These are phyloP conservation scores for Nansenia antarctica DNA, from an alignment of 2,113 vertebrate species.

Conservation along the genomic window DNA sequence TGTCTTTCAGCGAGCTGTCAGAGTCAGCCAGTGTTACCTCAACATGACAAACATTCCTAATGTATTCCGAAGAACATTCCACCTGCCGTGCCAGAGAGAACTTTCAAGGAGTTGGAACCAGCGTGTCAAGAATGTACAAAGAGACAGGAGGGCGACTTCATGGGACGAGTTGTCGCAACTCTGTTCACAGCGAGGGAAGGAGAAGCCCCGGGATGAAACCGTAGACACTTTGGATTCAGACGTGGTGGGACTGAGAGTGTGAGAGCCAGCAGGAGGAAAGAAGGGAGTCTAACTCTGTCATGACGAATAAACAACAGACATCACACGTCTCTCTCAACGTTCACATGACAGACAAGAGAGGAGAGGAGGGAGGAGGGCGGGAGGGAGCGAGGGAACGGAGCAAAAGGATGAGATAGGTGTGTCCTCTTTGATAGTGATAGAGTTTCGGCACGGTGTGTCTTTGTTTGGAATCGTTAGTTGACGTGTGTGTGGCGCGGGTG, in stretches of 20 bases:
- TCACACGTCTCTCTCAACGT: conserved; percentile 20
- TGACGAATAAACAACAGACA: conserved; percentile 36
- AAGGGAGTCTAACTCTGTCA: conserved; percentile 26
- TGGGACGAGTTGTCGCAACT: conserved; percentile 3
- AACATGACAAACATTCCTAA: not conserved
- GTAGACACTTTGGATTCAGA: conserved; percentile 19
- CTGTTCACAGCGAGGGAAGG: conserved; percentile 12
- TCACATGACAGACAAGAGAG: conserved; percentile 31
- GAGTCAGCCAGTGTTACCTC: too few species aligned
- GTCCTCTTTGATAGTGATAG: conserved; percentile 60
- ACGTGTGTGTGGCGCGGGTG: not conserved
- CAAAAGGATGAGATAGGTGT: conserved; percentile 49
- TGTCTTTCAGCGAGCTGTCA: too few species aligned
- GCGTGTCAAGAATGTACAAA: not conserved
- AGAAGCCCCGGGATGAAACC: not conserved
- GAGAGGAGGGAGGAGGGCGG: conserved; percentile 26
- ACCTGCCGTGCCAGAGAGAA: not conserved
- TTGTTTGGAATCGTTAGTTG: conserved; percentile 49
- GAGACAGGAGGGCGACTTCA: not conserved
- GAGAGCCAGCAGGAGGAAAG: conserved; percentile 13
- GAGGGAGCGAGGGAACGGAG: conserved; percentile 24
- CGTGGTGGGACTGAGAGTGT: not conserved
- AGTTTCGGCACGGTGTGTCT: conserved; percentile 34
- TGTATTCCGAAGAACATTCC: not conserved
- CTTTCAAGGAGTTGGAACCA: conserved; percentile 10